These are phyloP conservation scores for Catostomus latipinnis DNA, from an alignment of 2,797 vertebrate species.

Conservation along the genomic window DNA sequence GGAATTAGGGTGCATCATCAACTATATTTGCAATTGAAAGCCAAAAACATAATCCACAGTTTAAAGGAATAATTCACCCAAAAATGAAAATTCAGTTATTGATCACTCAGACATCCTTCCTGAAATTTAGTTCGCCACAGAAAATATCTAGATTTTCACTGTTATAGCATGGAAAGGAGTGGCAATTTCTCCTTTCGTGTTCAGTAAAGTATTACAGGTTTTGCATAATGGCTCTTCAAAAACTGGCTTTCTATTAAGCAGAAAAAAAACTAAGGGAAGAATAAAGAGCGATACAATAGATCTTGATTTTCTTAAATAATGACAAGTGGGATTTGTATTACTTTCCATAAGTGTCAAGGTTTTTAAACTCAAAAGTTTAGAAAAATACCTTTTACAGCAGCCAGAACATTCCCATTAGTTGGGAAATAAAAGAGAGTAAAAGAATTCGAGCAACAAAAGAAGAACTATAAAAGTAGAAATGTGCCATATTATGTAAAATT, in stretches of 20 bases:
- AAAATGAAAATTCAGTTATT: too few species aligned
- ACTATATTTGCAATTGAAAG: background rate
- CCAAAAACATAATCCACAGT: conserved; percentile 34
- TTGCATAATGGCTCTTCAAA: conserved; percentile 69
- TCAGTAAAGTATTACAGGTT: conserved; percentile 27
- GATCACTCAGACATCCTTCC: too few species aligned
- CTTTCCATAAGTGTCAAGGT: conserved; percentile 65
- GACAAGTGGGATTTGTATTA: conserved; percentile 64
- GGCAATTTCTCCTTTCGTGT: background rate
- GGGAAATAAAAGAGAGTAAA: conserved; percentile 48
- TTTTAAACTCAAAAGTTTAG: conserved; percentile 61
- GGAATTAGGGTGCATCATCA: conserved; percentile 9
- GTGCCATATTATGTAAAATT: conserved; percentile 37
- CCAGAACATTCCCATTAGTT: conserved; percentile 70
- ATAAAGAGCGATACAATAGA: conserved; percentile 69
- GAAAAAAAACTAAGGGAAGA: conserved; percentile 54
- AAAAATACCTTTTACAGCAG: conserved; percentile 49
- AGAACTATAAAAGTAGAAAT: too few species aligned
- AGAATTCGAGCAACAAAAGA: conserved; percentile 40
- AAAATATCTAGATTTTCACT: too few species aligned
- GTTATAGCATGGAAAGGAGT: conserved; percentile 32
- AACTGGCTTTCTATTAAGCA: conserved; percentile 48
- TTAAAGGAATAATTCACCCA: conserved; percentile 14
- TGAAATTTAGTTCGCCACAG: too few species aligned
- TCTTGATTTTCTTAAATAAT: conserved; percentile 70